phyloP scores from a whole-genome alignment of 2,888 invertebrate genomes.

The Autographa pulchrina region DNA sequence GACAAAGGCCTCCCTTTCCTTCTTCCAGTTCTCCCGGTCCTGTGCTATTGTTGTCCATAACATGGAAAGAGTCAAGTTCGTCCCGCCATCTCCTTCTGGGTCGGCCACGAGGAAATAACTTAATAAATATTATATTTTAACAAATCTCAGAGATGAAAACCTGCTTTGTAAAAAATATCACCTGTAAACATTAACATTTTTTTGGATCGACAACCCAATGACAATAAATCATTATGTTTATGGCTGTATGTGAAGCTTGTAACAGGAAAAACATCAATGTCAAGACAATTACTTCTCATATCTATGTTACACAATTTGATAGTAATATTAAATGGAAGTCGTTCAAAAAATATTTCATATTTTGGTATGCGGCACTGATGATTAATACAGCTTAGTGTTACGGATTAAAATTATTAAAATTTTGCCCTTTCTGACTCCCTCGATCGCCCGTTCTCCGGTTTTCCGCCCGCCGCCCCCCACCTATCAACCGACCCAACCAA shows the following conservation, averaged over 20 bases:
- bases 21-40: too few species aligned
- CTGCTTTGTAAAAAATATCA: neutral
- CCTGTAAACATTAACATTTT: slow-evolving; percentile 34
- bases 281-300: slow-evolving; percentile 62
- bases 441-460: slow-evolving; percentile 84
- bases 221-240: slow-evolving; percentile 47
- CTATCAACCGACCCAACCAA: slow-evolving; percentile 75
- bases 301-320: slow-evolving; percentile 39
- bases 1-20: too few species aligned
- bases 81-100: too few species aligned
- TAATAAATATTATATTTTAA: neutral
- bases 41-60: too few species aligned
- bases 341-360: slow-evolving; percentile 30
- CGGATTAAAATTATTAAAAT: slow-evolving; percentile 64
- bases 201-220: slow-evolving; percentile 33
- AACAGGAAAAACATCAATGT: slow-evolving; percentile 67
- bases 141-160: neutral
- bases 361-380: slow-evolving; percentile 32
- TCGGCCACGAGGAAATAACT: too few species aligned
- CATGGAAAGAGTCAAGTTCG: too few species aligned
- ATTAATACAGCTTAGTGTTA: slow-evolving; percentile 15
- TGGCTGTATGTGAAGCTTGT: slow-evolving; percentile 45
- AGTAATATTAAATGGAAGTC: slow-evolving; percentile 11
- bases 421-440: slow-evolving; percentile 78
- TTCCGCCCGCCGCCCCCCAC: slow-evolving; percentile 79